Base-by-base conservation (phyloP, 2,797 vertebrate genomes). In the Menidia menidia region DNA sequence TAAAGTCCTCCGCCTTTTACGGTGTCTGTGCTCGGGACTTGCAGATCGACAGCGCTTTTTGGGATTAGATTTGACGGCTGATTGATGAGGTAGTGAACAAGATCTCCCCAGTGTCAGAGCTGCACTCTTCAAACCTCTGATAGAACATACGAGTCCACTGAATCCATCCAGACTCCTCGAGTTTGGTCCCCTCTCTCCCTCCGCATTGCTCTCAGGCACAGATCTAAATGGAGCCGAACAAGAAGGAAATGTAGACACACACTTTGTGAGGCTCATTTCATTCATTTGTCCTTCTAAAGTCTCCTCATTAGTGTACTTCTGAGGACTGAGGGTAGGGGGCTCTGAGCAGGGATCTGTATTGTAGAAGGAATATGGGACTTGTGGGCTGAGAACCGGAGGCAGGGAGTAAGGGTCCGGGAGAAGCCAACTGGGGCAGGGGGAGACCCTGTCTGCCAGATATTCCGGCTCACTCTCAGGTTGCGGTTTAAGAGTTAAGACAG, bases 321-420 rank as follows among this genome's bases (percentile, higher is more conserved):
- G 84, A 65, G 88, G 91, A 68, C 87, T 90, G 72, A 93, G 91
- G 53, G 88, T 52, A 18, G 90, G 90, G 6, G 88, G 89, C 1
- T 91, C 89, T 0, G 77, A 83, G 51, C 89, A 88, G 0, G 30
- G 45, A 51, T 86, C 78, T 41, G 56, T 43, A 14, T n/a, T 3
- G 50, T 72, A 9, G 18, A 39, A 60, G 4, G 10, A 33, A 58
- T 72, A 62, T 0, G 71, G 59, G 9, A 75, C n/a, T 69, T 92
- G 87, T 42, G 91, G 92, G 64, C 92, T 92, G 32, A 93, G 91
- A 42, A 87, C 81, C 0, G 90, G 88, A 14, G 90, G 87, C n/a
- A 87, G 65, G 11, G 60, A 52, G 66, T 87, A 88, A 7, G 80
- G 85, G 41, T 89, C 86, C 30, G 63, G 16, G 25, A 70, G 50